Evolutionary conservation across 2,888 invertebrate genomes (phyloP), one percentile per base, ranked within the genome.

Genomic region (Aspidiotus rigidus): DNA sequence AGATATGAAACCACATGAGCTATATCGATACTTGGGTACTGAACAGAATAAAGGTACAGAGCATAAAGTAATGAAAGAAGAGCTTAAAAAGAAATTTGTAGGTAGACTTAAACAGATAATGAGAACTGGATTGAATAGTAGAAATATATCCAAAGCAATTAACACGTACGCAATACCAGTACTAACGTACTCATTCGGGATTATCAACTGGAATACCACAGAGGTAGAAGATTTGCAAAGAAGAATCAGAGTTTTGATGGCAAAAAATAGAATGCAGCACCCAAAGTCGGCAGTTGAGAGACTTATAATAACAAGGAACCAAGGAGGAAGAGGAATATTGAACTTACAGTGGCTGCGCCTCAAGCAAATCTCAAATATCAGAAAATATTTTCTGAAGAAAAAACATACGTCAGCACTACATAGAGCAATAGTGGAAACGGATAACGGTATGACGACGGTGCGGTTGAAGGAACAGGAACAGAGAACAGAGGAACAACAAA

Each of bases 141-240:
- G 63, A 41, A 64, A 72, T 55, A 17, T 67, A 28, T 57, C 40
- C n/a, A 70, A 44, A 61, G 62, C 67, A 42, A 64, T 71, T 17
- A 72, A 71, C 42, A 70, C 70, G 10, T 73, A 42, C 57, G 73
- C 72, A 2, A 62, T 71, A 7, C 72, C 73, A 7, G 41, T 69
- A 54, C 44, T 72, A 15, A 72, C 71, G 17, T 71, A 71, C 40
- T 69, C 71, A 7, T 72, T 73, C 49, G 72, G 71, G 40, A 44
- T 72, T 28, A 17, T 71, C 13, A 64, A 69, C 16, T 72, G 73
- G 72, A 64, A 70, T 39, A 44, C 70, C 8, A 73, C 72, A 42
- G 69, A 71, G 16, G 42, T 70, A 16, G 69, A 72, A 57, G 61
- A 64, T 1, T 55, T 72, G 11, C 10, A 57, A 57, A 15, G 16